Evolutionary conservation across 2,888 invertebrate genomes (phyloP), one percentile per base, ranked within the genome.

Genomic region (Sepioteuthis lessoniana): DNA sequence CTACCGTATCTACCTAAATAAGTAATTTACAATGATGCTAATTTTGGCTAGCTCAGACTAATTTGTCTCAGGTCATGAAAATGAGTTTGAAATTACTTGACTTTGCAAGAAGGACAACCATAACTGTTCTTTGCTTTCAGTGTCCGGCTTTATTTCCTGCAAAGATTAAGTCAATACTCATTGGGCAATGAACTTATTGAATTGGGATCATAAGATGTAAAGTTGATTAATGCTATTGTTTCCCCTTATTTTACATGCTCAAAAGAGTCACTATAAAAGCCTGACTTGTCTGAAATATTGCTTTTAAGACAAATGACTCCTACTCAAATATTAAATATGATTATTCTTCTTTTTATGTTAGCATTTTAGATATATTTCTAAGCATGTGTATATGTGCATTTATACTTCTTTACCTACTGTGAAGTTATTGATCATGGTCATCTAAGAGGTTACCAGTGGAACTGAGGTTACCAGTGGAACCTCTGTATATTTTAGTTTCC

Each of bases 1-100:
- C 76, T 35, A 76, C 76, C 76, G n/a, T 76, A n/a, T 76, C 76
- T 4, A 35, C n/a, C 76, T n/a, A 76, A 76, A 76, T 76, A 76
- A 76, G 76, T 76, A 76, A 76, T 76, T 76, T 76, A 76, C 76
- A 76, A 76, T 76, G 76, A 76, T 76, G 76, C 76, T 76, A 76
- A 76, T 76, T 76, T 76, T n/a, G 76, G n/a, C 76, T 16, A 76
- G n/a, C 76, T 35, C 76, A 76, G 76, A 76, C 76, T 76, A 76
- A 76, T 76, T 76, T 76, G 76, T 76, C 76, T n/a, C 76, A 76
- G 76, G 76, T n/a, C 76, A 76, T 76, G 76, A 76, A 76, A 76
- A 76, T 76, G 76, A 76, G 76, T 76, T 76, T 76, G 76, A 76
- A 76, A 76, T 76, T 76, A 16, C 76, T 76, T n/a, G 76, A 76